A percentile compares a stretch with the other conserved stretches of the same genome.
phyloP scores from a whole-genome alignment of 2,113 vertebrate genomes.

The Brevimyrus niger region DNA sequence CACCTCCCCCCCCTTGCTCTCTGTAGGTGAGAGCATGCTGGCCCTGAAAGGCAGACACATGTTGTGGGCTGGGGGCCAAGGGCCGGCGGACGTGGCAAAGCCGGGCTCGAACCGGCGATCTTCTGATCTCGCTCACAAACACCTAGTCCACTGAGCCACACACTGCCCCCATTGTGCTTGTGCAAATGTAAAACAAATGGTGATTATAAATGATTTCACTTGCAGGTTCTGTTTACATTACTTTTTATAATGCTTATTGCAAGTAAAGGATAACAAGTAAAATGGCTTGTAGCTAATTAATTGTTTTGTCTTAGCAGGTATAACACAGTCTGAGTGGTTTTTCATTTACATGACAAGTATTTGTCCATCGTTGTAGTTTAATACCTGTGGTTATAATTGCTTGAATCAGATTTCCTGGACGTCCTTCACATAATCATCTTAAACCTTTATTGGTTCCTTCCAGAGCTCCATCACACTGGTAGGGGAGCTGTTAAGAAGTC shows the following conservation, averaged over 20 bases:
- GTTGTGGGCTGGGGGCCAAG: too few relatives aligned
- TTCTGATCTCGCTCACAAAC: too few relatives aligned
- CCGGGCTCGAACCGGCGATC: too few relatives aligned
- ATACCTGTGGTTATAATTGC: not conserved
- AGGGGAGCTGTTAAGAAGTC: conserved; percentile 44
- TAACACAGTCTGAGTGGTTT: not conserved
- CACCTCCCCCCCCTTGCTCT: too few relatives aligned
- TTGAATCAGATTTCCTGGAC: not conserved
- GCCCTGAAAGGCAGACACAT: too few relatives aligned
- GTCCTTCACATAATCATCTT: not conserved
- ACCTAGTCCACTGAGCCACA: too few relatives aligned
- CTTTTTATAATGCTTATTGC: not conserved
- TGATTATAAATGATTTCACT: not conserved
- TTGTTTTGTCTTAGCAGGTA: not conserved
- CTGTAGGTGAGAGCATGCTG: too few relatives aligned
- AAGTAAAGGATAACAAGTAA: not conserved
- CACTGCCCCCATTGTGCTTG: not conserved
- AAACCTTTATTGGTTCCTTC: conserved; percentile 17
- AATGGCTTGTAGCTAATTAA: not conserved
- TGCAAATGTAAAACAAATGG: not conserved
- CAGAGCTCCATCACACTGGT: conserved; percentile 42
- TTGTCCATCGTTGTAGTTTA: not conserved
- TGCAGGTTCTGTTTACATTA: not conserved
- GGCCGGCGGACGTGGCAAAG: too few relatives aligned
- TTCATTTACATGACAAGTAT: not conserved